These are phyloP conservation scores for Temnothorax unifasciatus DNA, from an alignment of 2,888 invertebrate species.

Conservation along the genomic window DNA sequence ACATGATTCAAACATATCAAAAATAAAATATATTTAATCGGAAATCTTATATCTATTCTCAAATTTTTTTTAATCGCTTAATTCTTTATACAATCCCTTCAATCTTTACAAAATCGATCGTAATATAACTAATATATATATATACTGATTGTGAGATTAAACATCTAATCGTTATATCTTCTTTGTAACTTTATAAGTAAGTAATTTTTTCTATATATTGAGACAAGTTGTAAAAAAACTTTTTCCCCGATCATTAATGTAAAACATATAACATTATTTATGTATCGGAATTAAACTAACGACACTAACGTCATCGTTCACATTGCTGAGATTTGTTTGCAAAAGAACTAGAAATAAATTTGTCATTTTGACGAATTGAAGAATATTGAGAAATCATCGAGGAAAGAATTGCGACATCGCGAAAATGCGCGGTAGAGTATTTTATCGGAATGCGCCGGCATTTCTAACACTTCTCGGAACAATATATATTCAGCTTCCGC, in stretches of 20 bases:
- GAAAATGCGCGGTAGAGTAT: no score
- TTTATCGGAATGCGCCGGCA: not conserved
- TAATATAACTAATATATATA: not conserved
- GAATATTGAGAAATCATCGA: not conserved
- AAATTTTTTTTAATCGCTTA: not conserved
- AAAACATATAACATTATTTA: not conserved
- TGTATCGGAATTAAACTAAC: no score
- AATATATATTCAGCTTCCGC: slow-evolving; percentile 12
- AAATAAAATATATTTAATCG: not conserved
- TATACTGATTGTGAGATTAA: not conserved
- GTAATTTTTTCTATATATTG: not conserved
- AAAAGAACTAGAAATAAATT: not conserved
- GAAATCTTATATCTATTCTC: not conserved
- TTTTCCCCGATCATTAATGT: not conserved
- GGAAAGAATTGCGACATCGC: no score
- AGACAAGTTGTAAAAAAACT: not conserved
- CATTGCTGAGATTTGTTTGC: not conserved
- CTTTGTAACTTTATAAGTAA: not conserved
- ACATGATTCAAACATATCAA: not conserved
- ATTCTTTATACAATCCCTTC: not conserved
- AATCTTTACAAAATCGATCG: not conserved
- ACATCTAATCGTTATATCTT: not conserved
- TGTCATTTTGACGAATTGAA: not conserved
- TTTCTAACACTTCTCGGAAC: not conserved
- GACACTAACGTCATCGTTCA: not conserved